Percentiles rank a stretch among this genome's conserved stretches.
Conservation (phyloP, 92 coral and sea anemone genomes). For the Micromussa lordhowensis region DNA sequence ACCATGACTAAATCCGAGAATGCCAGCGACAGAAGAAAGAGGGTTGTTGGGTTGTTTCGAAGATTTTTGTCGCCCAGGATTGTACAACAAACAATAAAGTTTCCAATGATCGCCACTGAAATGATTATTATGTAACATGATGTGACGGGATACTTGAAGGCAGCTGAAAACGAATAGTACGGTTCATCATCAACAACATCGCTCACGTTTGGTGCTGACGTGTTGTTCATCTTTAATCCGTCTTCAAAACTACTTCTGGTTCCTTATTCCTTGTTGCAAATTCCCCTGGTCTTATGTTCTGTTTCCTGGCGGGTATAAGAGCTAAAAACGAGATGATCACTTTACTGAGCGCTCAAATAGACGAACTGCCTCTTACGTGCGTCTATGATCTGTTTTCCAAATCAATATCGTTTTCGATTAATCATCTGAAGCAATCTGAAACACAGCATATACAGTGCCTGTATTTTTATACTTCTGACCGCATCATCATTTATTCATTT, state of each 20-base stretch:
- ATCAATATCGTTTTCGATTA: background rate
- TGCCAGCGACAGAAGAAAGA: slow-evolving; percentile 55
- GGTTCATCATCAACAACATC: no score
- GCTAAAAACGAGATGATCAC: no score
- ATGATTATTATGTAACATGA: background rate
- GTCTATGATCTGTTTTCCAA: background rate
- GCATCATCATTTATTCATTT: no score
- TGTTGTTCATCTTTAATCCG: background rate
- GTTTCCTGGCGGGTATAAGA: background rate
- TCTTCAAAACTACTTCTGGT: no score
- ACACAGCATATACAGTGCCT: background rate
- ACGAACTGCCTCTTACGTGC: background rate
- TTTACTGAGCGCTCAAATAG: background rate
- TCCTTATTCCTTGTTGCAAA: no score
- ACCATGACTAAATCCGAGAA: slow-evolving; percentile 53
- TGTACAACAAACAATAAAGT: slow-evolving; percentile 44
- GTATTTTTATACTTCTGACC: background rate
- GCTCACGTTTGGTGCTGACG: background rate
- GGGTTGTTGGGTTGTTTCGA: slow-evolving; percentile 45
- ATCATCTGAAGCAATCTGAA: background rate
- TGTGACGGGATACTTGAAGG: background rate
- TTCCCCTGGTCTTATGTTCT: no score
- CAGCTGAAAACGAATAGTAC: no score
- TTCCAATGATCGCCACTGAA: slow-evolving; percentile 37
- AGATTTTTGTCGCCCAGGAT: slow-evolving; percentile 35